These are phyloP conservation scores for Puffinus mauretanicus DNA, from an alignment of 2,113 vertebrate species.

Conservation along the genomic window DNA sequence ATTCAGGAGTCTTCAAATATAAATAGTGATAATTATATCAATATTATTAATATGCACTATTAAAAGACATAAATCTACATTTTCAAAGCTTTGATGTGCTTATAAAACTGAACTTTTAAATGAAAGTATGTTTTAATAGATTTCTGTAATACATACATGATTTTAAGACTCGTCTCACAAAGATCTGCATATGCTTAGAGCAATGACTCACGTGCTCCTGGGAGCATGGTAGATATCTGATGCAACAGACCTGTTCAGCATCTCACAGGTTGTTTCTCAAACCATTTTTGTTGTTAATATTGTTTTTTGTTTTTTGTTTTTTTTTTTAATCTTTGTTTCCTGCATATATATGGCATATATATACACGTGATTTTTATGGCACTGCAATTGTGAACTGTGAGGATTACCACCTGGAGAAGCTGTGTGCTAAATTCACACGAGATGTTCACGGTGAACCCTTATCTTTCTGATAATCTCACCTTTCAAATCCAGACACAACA, in stretches of 20 bases:
- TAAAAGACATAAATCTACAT: conserved; percentile 48
- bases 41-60: conserved; percentile 47
- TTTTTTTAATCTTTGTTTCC: background rate
- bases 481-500: background rate
- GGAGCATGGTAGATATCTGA: background rate
- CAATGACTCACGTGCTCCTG: background rate
- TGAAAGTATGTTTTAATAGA: conserved; percentile 32
- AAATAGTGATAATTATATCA: conserved; percentile 47
- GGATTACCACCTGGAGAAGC: background rate
- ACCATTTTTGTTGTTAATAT: background rate
- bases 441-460: background rate
- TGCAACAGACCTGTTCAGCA: background rate
- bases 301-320: background rate
- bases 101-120: conserved; percentile 22
- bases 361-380: background rate
- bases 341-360: no score
- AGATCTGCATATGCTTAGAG: conserved; percentile 8
- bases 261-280: background rate
- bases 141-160: no score
- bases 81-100: conserved; percentile 58
- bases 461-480: background rate
- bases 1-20: conserved; percentile 28
- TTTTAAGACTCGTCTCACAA: background rate
- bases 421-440: background rate
- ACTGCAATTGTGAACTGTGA: background rate